Evolutionary conservation across 2,888 invertebrate species (phyloP), one percentile per base, ranked within the genome.

Genomic region (Alitta virens): DNA sequence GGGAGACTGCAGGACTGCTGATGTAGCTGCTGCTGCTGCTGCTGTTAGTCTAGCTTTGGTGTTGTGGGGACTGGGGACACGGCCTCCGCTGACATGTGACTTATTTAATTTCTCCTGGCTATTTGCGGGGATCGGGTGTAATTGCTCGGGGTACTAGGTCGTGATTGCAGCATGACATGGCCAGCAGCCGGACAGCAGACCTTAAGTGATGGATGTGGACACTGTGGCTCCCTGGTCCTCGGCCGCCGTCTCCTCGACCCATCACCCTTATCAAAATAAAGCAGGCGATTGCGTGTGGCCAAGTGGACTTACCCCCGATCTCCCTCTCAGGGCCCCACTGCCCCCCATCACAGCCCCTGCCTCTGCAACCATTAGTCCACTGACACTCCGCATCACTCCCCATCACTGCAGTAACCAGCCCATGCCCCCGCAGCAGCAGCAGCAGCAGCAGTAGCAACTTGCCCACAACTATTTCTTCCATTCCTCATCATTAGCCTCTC

Each of bases 11-110:
- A 12, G 33, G 33, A 12, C 33, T 33, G 33, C 33, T 12, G n/a
- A 33, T 33, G 33, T 33, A 7, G 33, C n/a, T n/a, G n/a, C n/a
- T n/a, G n/a, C n/a, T n/a, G n/a, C n/a, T 33, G 33, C 5, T 33
- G 7, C 7, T 7, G 33, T 33, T 33, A 12, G 33, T 33, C 33
- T 12, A 33, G 33, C n/a, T n/a, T n/a, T n/a, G n/a, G n/a, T n/a
- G n/a, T n/a, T n/a, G n/a, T n/a, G 50, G 33, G 27, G 57, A 14
- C 49, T 33, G 49, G 57, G 43, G 57, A 26, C n/a, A 25, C 21
- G 49, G 46, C 21, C 46, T n/a, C 46, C n/a, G 40, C 40, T 46
- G 46, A 46, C 46, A 46, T 46, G 46, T 46, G 46, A 18, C 46
- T 46, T 46, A 46, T 46, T 46, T 21, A n/a, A 46, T 46, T 46